phyloP scores from a whole-genome alignment of 2,888 invertebrate species.

The Thecophora atra region DNA sequence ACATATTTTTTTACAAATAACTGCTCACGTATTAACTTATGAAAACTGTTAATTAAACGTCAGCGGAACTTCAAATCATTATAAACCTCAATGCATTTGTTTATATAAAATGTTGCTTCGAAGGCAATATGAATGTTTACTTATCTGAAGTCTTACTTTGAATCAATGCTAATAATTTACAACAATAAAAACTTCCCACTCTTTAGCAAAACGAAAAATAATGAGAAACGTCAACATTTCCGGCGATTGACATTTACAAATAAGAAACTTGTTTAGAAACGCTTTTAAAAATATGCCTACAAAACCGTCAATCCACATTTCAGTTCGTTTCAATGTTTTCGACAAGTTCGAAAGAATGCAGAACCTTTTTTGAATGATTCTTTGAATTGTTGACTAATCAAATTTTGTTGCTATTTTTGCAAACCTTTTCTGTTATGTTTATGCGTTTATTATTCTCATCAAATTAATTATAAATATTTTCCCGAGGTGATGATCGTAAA shows the following conservation, averaged over 20 bases:
- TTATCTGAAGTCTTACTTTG: not conserved
- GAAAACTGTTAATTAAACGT: not conserved
- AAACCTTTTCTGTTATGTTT: too few relatives aligned
- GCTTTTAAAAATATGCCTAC: not conserved
- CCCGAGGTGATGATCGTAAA: too few relatives aligned
- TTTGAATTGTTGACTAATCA: too few relatives aligned
- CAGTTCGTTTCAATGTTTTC: too few relatives aligned
- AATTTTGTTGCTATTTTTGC: too few relatives aligned
- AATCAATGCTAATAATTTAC: not conserved
- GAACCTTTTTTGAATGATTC: too few relatives aligned
- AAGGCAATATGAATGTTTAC: not conserved
- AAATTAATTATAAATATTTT: too few relatives aligned
- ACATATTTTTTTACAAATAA: too few relatives aligned
- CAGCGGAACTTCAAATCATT: not conserved
- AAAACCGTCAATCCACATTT: not conserved
- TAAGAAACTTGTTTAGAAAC: not conserved
- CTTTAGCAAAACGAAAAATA: not conserved
- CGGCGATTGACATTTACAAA: not conserved
- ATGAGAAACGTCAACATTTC: conserved; percentile 1
- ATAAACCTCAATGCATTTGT: not conserved
- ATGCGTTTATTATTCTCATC: too few relatives aligned
- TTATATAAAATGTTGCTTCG: not conserved
- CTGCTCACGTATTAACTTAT: too few relatives aligned
- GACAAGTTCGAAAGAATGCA: too few relatives aligned
- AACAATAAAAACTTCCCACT: not conserved